phyloP scores from a whole-genome alignment of 2,797 vertebrate genomes.

The Scolopax bukidnonensis region DNA sequence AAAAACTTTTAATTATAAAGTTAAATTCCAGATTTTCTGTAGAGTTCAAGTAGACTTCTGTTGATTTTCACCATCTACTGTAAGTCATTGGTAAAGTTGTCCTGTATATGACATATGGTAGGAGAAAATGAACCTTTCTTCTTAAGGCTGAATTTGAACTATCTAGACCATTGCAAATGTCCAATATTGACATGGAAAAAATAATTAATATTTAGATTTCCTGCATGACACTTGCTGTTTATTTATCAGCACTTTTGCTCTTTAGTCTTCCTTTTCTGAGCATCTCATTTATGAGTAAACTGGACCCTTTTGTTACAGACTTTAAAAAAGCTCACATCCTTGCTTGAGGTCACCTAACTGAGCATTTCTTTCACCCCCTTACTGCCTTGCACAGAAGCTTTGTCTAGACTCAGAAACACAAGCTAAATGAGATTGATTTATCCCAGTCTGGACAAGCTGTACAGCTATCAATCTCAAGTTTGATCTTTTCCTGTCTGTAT shows the following conservation, averaged over 20 bases:
- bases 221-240: neutral
- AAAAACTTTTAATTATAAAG: neutral
- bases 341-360: neutral
- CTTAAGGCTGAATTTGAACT: neutral
- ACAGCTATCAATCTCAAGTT: neutral
- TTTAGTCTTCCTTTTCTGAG: neutral
- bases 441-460: neutral
- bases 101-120: neutral
- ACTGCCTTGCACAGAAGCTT: neutral
- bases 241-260: neutral
- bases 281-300: neutral
- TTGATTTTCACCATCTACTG: neutral
- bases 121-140: neutral
- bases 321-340: neutral
- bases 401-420: conserved; percentile 21
- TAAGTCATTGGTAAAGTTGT: neutral
- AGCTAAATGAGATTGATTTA: conserved; percentile 26
- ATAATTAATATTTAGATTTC: neutral
- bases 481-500: neutral
- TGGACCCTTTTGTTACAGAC: neutral
- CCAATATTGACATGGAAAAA: neutral
- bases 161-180: neutral
- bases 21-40: neutral
- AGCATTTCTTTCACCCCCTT: neutral
- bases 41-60: neutral